A percentile compares a stretch with the other conserved stretches of the same genome.
These are phyloP conservation scores for Piscicola geometra DNA, from an alignment of 2,888 invertebrate species.

Conservation along the genomic window DNA sequence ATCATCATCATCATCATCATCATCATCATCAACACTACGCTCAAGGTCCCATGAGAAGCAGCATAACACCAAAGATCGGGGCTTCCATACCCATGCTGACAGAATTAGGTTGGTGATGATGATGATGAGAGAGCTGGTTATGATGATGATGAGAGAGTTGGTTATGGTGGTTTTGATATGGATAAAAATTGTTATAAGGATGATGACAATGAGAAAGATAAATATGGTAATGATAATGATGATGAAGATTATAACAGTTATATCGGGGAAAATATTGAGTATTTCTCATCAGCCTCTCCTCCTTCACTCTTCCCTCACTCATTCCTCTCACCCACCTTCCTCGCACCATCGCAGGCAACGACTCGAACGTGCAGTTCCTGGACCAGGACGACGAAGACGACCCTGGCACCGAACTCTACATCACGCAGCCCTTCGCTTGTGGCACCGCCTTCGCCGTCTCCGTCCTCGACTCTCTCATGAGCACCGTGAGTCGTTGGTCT, in stretches of 20 bases:
- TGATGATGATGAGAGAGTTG: no score
- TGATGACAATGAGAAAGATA: no score
- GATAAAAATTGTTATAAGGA: no score
- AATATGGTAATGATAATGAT: no score
- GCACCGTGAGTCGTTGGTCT: slow-evolving; percentile 72
- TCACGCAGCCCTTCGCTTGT: slow-evolving; percentile 99
- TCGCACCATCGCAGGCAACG: no score
- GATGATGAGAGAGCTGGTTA: no score
- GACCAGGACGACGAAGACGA: slow-evolving; percentile 81
- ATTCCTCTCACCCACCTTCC: not conserved
- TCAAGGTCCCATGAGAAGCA: not conserved
- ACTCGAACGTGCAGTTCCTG: slow-evolving; percentile 83
- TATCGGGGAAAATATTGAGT: not conserved
- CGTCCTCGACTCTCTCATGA: slow-evolving; percentile 98
- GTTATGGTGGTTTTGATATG: no score
- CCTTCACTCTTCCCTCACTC: no score
- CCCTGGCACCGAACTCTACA: slow-evolving; percentile 97
- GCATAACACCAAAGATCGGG: slow-evolving; percentile 59
- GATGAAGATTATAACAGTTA: no score
- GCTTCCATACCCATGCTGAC: slow-evolving; percentile 99
- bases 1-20: no score
- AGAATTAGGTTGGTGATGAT: slow-evolving; percentile 65
- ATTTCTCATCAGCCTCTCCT: no score
- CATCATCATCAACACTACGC: no score
- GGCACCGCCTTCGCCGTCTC: slow-evolving; percentile 99